phyloP scores from a whole-genome alignment of 2,888 invertebrate genomes.

The Hipparchia sbordonii region DNA sequence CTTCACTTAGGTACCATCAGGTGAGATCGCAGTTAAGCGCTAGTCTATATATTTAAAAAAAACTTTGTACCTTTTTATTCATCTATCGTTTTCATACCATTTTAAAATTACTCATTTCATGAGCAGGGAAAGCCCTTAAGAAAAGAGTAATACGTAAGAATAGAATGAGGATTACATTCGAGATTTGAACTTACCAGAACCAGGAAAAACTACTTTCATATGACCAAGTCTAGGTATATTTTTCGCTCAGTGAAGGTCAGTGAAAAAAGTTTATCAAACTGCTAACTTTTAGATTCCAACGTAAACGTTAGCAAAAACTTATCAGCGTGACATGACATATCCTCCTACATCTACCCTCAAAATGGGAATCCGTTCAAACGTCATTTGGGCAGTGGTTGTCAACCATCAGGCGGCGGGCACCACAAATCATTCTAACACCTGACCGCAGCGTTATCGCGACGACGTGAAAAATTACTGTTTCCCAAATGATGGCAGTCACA shows the following conservation, averaged over 20 bases:
- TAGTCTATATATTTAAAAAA: no score
- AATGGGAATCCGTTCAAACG: slow-evolving; percentile 14
- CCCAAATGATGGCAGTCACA: slow-evolving; percentile 60
- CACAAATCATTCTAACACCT: slow-evolving; percentile 81
- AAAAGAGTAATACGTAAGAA: no score
- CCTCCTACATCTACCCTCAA: slow-evolving; percentile 12
- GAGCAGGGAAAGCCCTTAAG: no score
- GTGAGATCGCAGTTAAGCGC: no score
- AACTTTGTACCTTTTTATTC: no score
- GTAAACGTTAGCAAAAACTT: not conserved
- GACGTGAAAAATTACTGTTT: slow-evolving; percentile 78
- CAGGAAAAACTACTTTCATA: no score
- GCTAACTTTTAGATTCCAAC: not conserved
- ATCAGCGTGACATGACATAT: slow-evolving; percentile 11
- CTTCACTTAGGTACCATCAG: no score
- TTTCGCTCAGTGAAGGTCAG: no score
- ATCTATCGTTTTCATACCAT: no score
- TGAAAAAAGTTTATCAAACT: not conserved
- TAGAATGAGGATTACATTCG: no score
- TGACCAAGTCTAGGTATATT: not conserved
- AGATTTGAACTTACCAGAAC: no score
- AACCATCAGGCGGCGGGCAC: slow-evolving; percentile 39
- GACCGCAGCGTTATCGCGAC: slow-evolving; percentile 72
- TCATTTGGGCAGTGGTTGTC: slow-evolving; percentile 30
- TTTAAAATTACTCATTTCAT: no score